Base-by-base conservation (phyloP, 2,113 vertebrate genomes). In the Saguinus imperator region DNA sequence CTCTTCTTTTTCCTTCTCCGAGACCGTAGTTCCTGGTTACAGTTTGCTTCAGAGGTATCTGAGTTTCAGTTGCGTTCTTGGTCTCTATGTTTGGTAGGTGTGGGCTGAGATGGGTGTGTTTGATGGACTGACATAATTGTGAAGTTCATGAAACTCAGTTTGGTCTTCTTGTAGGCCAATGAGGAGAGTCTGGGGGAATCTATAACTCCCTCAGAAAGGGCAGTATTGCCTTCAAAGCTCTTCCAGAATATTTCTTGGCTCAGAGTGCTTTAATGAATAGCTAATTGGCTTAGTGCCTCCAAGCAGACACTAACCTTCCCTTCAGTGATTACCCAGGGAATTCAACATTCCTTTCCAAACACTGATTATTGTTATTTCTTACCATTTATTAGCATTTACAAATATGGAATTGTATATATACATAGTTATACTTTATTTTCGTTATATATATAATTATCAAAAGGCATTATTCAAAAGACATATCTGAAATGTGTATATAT, bases 81-180 rank as follows among this genome's bases (percentile, higher is more conserved):
- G 27, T 64, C n/a, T 86, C 27, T 76, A 0, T 76, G 25, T 82
- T 73, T 86, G 25, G 35, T 83, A 57, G 37, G 20, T 23, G 14
- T 64, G 58, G 50, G 8, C 20, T 50, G 1, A 52, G 17, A 4
- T 32, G 61, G 25, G 21, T 27, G 16, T 1, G 21, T n/a, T 3
- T 76, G 48, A 43, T 32, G n/a, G 4, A 43, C 66, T 75, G 75
- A 72, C 35, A 29, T 79, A 81, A 58, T 58, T 32, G 10, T 35
- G 45, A 84, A 66, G n/a, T 70, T 80, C 6, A 11, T 23, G 25
- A 5, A 81, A n/a, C 9, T 48, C 58, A 73, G 12, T 1, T 72
- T 20, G 13, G 4, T 0, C 23, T 7, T 35, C 52, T 37, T 50
- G 1, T n/a, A 20, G 21, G 32, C 40, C 57, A 29, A 0, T 37